These are phyloP conservation scores for Chaunax sp. DNA, from an alignment of 2,797 vertebrate genomes.

Conservation along the genomic window DNA sequence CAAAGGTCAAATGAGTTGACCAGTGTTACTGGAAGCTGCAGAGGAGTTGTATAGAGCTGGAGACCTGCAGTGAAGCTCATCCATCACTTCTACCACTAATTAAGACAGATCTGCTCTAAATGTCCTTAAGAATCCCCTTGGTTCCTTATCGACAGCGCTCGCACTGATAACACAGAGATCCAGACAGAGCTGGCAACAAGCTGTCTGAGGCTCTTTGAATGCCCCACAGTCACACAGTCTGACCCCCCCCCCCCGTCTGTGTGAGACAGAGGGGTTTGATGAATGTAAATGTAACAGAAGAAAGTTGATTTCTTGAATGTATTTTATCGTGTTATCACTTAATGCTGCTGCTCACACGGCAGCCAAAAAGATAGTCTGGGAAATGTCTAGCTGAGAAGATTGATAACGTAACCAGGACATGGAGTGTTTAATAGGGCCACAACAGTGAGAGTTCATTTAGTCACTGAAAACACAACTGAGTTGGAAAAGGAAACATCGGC, in stretches of 20 bases:
- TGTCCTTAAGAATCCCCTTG: conserved; percentile 67
- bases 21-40: conserved; percentile 27
- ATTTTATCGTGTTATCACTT: neutral
- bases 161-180: conserved; percentile 58
- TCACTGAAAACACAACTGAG: too few species aligned
- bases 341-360: neutral
- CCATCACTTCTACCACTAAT: conserved; percentile 30
- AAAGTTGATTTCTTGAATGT: neutral
- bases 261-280: too few species aligned
- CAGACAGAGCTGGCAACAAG: conserved; percentile 54
- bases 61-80: conserved; percentile 19
- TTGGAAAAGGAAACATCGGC: too few species aligned
- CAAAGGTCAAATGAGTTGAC: conserved; percentile 47
- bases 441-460: too few species aligned
- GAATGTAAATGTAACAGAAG: too few species aligned
- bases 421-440: too few species aligned
- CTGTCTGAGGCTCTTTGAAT: conserved; percentile 44
- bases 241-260: too few species aligned
- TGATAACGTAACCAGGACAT: too few species aligned
- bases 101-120: conserved; percentile 55
- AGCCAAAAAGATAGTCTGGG: too few species aligned
- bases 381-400: too few species aligned
- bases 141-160: conserved; percentile 42
- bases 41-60: conserved; percentile 12
- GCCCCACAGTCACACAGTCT: conserved; percentile 55